A percentile compares a stretch with the other conserved stretches of the same genome.
phyloP scores from a whole-genome alignment of 2,113 vertebrate genomes.

The Gopherus flavomarginatus region DNA sequence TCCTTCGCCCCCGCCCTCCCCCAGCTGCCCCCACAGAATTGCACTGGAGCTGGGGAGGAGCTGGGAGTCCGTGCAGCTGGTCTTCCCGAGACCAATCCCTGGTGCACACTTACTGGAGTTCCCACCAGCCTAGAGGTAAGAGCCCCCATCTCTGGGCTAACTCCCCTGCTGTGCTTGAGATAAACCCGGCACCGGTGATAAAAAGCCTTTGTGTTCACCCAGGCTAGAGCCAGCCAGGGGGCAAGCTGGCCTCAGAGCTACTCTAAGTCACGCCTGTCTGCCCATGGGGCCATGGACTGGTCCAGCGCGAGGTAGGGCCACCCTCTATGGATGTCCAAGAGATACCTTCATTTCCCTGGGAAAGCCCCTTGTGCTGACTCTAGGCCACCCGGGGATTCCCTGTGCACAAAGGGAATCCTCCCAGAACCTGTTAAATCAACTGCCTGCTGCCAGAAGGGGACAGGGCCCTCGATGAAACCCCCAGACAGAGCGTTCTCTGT shows the following conservation, averaged over 20 bases:
- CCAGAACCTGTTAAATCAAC: neutral
- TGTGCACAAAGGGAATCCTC: conserved; percentile 20
- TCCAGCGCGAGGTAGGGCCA: neutral
- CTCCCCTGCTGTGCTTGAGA: too few relatives aligned
- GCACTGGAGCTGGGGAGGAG: neutral
- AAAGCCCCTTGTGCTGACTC: neutral
- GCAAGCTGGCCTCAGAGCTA: neutral
- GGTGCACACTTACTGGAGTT: neutral
- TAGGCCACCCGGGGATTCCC: neutral
- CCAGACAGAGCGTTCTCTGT: neutral
- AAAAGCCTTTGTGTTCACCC: neutral
- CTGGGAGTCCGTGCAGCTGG: neutral
- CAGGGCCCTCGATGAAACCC: neutral
- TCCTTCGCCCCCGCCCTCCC: neutral
- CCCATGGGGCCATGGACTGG: fast-evolving
- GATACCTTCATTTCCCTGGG: fast-evolving
- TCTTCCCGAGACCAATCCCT: neutral
- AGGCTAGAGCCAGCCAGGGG: neutral
- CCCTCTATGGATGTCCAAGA: neutral
- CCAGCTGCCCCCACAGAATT: fast-evolving
- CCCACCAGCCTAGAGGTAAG: neutral
- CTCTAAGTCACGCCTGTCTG: neutral
- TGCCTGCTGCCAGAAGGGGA: neutral
- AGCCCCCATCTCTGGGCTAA: neutral
- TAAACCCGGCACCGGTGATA: neutral